Evolutionary conservation across 2,888 invertebrate species (phyloP), one percentile per base, ranked within the genome.

Genomic region (Acleris literana): DNA sequence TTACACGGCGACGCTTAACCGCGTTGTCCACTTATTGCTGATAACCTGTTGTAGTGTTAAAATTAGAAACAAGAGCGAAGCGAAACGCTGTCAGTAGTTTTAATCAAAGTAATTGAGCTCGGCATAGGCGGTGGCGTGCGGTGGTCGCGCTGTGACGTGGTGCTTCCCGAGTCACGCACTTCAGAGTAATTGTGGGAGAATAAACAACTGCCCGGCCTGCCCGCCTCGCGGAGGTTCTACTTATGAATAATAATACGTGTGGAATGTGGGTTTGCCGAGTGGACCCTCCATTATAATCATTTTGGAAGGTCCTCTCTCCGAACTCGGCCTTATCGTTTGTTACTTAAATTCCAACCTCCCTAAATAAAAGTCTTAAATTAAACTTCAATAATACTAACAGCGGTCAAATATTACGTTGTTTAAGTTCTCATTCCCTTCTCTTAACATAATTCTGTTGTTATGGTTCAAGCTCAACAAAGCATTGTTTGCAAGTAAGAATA

Each of bases 141-240:
- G 72, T 74, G 74, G 74, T 75, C 69, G 70, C 65, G 66, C 59
- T 44, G 71, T 80, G 79, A 80, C 81, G 83, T 81, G 65, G 20
- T 57, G 73, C 80, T 82, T 83, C 80, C 79, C 81, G 77, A 85
- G 87, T 87, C 84, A 86, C 84, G 84, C 84, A 85, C 84, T 85
- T 73, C 71, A 79, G 78, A 81, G 79, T 75, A 76, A 72, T 71
- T 80, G 80, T 85, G 85, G 79, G 82, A 84, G 81, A 79, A 80
- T 75, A 74, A 79, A 82, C 85, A 84, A 80, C 79, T 82, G 83
- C 51, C 68, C 56, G 61, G 58, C 39, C 52, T 17, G 16, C 60
- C 53, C 60, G 52, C 56, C 69, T 70, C 69, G 70, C 71, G 63
- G 60, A 68, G 61, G 68, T 66, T 66, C 71, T 69, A 72, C 75